Base-by-base conservation (phyloP, 2,888 invertebrate genomes). In the Drosophila anomelani region DNA sequence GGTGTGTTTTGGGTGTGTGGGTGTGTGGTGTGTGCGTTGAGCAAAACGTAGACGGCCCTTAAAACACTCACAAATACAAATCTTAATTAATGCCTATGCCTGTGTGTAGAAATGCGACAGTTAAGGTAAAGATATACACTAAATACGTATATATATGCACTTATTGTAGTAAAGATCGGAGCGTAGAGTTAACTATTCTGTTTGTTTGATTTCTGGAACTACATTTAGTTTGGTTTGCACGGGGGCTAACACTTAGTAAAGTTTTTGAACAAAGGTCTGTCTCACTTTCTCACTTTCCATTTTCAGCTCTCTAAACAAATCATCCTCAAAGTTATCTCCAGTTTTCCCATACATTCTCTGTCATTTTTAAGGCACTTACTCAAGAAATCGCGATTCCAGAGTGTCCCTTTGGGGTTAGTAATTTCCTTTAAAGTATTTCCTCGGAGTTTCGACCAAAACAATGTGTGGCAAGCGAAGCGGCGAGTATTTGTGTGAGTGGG, bases 291-390 rank as follows among this genome's bases (percentile, higher is more conserved):
- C 13, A 66, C 41, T 51, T 17, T 32, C 46, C 15, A 44, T 10
- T 17, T 49, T n/a, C 15, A 32, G 7, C 13, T 10, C 6, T 15
- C 51, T 26, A 29, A 34, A 51, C 17, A 32, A n/a, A 34, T 20
- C 36, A 29, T 60, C 41, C 55, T 23, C 32, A 4, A 55, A 60
- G 34, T 6, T 36, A 39, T 49, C 29, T 41, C 29, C 49, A 13
- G 15, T 13, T 13, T 23, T 12, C 13, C 26, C 44, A 8, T 32
- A 39, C 62, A 39, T 34, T 64, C 66, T 64, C 71, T 54, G 63
- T 71, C 74, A 49, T 75, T 83, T 83, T 85, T 84, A 84, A 84
- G 84, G 84, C 84, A 84, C 84, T 84, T 80, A 80, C 84, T 84
- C 84, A 84, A 84, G 85, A 81, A 83, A 76, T 80, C 69, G 55